phyloP scores from a whole-genome alignment of 2,888 invertebrate species.

The Leptopterna dolabrata region DNA sequence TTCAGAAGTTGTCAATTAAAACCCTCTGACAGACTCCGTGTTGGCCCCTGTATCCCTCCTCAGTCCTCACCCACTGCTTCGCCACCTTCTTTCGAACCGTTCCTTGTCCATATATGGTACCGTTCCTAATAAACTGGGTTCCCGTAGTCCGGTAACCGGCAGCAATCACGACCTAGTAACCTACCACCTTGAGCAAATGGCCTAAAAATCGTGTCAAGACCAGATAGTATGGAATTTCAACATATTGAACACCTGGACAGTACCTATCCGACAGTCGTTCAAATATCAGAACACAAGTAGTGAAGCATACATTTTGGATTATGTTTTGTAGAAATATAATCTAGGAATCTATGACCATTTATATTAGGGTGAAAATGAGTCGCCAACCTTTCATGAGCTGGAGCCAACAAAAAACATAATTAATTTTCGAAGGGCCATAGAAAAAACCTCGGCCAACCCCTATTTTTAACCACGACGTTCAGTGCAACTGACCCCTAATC shows the following conservation, averaged over 20 bases:
- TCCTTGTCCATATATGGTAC: background rate
- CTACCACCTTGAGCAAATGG: background rate
- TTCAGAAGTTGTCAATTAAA: conserved; percentile 25
- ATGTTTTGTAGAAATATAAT: no score
- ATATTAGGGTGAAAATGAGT: no score
- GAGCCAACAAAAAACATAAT: no score
- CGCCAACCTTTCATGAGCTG: no score
- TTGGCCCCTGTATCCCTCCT: background rate
- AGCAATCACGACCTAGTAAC: background rate
- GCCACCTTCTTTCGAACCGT: background rate
- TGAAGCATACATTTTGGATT: no score
- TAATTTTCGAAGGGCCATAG: no score
- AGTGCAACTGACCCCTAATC: no score
- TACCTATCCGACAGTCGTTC: no score
- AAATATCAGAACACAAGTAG: no score
- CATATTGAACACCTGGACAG: background rate
- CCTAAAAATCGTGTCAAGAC: background rate
- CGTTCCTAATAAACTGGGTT: background rate
- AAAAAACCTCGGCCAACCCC: no score
- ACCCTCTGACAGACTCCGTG: background rate
- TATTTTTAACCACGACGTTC: no score
- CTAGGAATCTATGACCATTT: no score
- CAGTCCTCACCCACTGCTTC: background rate
- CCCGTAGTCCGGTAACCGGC: background rate
- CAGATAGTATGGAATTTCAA: background rate